These are phyloP conservation scores for Eretmochelys imbricata DNA, from an alignment of 2,113 vertebrate genomes.

Conservation along the genomic window DNA sequence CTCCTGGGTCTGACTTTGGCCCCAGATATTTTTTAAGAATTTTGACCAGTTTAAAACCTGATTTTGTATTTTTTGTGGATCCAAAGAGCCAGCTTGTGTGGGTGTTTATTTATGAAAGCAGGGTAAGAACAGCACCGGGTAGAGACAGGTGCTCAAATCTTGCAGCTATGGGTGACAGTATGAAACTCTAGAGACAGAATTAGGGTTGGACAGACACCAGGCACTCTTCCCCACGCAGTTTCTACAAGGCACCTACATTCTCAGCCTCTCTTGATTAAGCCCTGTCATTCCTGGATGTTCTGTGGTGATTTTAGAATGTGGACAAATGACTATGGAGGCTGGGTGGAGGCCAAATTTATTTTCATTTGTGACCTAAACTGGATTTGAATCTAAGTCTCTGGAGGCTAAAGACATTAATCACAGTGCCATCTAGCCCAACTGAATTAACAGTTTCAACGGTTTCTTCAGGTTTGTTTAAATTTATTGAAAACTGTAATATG, in stretches of 20 bases:
- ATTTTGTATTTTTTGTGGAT: not conserved
- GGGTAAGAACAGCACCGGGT: not conserved
- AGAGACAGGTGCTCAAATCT: not conserved
- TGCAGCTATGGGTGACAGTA: not conserved
- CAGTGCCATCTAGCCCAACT: not conserved
- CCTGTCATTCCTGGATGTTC: not conserved
- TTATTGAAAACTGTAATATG: constrained; percentile 27
- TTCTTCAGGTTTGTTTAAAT: not conserved
- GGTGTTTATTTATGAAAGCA: not conserved
- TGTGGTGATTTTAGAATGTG: not conserved
- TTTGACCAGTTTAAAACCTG: constrained; percentile 20
- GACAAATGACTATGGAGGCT: not conserved
- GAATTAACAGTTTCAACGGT: not conserved
- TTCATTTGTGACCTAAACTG: not conserved
- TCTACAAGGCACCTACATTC: not conserved
- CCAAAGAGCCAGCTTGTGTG: constrained; percentile 21
- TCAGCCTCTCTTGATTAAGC: not conserved
- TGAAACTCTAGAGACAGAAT: not conserved
- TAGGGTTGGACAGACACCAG: not conserved
- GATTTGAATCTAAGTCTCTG: not conserved
- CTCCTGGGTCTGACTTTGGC: constrained; percentile 3
- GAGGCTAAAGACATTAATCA: constrained; percentile 8
- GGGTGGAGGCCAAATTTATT: not conserved
- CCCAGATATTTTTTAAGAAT: constrained; percentile 21
- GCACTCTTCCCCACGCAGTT: not conserved